Evolutionary conservation across 1,140 invertebrate genomes (phyloP).

Genomic region (Drosophila quadrilineata): DNA sequence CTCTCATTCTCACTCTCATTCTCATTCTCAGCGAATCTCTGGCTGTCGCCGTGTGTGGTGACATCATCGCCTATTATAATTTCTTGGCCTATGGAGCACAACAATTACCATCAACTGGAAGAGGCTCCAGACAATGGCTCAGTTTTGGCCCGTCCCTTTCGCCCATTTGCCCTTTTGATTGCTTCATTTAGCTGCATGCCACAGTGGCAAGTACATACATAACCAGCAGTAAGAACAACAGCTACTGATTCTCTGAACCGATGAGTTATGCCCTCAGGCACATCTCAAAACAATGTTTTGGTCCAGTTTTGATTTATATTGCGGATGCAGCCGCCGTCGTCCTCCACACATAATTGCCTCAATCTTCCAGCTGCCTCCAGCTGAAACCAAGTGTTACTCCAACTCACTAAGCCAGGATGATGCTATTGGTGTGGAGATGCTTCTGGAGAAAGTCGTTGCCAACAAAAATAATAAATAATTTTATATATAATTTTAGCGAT

Average conservation of each 20-base stretch:
- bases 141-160: constrained; percentile 1
- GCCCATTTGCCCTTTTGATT: constrained; percentile 34
- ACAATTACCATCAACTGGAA: constrained; percentile 31
- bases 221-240: background rate
- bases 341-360: constrained; percentile 13
- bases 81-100: constrained; percentile 26
- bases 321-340: constrained; percentile 56
- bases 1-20: background rate
- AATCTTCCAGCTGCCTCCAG: background rate
- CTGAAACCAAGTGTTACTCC: too few species aligned
- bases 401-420: too few species aligned
- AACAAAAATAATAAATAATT: too few species aligned
- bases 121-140: constrained; percentile 27
- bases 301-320: constrained; percentile 64
- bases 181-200: constrained; percentile 52
- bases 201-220: background rate
- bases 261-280: constrained; percentile 45
- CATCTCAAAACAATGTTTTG: constrained; percentile 53
- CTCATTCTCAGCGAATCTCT: background rate
- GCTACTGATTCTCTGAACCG: background rate
- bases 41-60: constrained; percentile 58
- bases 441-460: too few species aligned
- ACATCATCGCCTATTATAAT: constrained; percentile 70
- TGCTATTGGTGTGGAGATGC: too few species aligned
- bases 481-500: too few species aligned